These are phyloP conservation scores for Aplocera efformata DNA, from an alignment of 2,888 invertebrate genomes.

Conservation along the genomic window DNA sequence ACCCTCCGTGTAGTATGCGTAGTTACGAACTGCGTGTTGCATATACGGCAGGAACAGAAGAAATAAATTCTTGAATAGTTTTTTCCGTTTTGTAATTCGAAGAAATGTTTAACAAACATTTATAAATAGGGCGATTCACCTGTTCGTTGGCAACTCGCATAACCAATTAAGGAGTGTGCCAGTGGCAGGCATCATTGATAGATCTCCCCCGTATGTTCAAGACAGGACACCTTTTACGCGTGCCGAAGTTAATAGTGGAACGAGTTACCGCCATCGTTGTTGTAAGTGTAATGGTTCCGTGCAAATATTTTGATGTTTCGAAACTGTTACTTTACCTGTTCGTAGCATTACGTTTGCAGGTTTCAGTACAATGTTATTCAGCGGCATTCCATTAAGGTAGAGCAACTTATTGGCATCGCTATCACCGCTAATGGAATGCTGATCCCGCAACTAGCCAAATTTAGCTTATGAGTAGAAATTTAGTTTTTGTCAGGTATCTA, in stretches of 20 bases:
- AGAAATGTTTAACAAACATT: slow-evolving; percentile 34
- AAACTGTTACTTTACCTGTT: slow-evolving; percentile 29
- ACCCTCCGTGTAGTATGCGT: slow-evolving; percentile 43
- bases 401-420: slow-evolving; percentile 17
- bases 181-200: slow-evolving; percentile 48
- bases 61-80: slow-evolving; percentile 23
- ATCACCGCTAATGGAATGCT: slow-evolving; percentile 19
- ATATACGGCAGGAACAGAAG: slow-evolving; percentile 20
- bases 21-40: slow-evolving; percentile 28
- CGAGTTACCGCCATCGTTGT: slow-evolving; percentile 21
- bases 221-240: slow-evolving; percentile 57
- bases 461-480: slow-evolving; percentile 7
- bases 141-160: slow-evolving; percentile 48
- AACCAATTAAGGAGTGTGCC: slow-evolving; percentile 54
- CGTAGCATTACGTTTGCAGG: slow-evolving; percentile 26
- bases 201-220: slow-evolving; percentile 41
- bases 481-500: too few species aligned
- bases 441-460: slow-evolving; percentile 17
- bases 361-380: slow-evolving; percentile 28
- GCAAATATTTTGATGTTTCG: slow-evolving; percentile 27
- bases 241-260: slow-evolving; percentile 39
- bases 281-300: slow-evolving; percentile 22
- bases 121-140: slow-evolving; percentile 59
- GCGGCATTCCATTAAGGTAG: slow-evolving; percentile 26
- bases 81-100: slow-evolving; percentile 24